Base-by-base conservation (phyloP, 92 coral and sea anemone species). In the Micromussa lordhowensis region DNA sequence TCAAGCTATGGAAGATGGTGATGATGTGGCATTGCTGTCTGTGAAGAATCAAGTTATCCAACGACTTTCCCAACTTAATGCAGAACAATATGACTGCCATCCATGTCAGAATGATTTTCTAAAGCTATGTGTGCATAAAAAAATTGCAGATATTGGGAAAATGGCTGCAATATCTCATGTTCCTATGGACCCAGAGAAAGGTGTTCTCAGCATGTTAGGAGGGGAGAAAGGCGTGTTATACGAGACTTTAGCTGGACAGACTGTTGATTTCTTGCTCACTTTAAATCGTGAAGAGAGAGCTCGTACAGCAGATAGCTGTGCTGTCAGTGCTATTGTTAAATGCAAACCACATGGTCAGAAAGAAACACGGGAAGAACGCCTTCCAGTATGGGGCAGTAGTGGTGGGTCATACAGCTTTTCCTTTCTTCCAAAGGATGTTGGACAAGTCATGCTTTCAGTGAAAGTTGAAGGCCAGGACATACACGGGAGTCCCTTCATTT, bases 401-500 rank as follows among this genome's bases (percentile, higher is more conserved):
- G 77, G 90, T 71, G 92, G 95, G 14, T 80, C 86, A 0, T 79
- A 89, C 73, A 68, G 40, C 54, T 89, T 92, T 48, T 69, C 90
- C 11, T 81, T 81, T 81, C 51, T 31, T 34, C 95, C 93, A 40
- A 0, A 30, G 36, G 70, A 38, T 32, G 61, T 70, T 19, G 95
- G 95, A n/a, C 54, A 51, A 5, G 83, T 81, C 44, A 57, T 40
- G 5, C 51, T 92, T 29, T 40, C 85, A 48, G 95, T 92, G 28
- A 88, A 44, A 17, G 95, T 89, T 10, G 91, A 86, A 55, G 78
- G 86, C 10, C 78, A 86, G 26, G 59, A 78, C 10, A 84, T 92
- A 15, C 73, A 54, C 32, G 93, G 93, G 28, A 92, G 95, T 77
- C 95, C 95, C 3, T 92, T 89, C 31, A 57, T 82, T 17, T 92